Evolutionary conservation across 2,888 invertebrate species (phyloP).

Genomic region (Ischnura elegans): DNA sequence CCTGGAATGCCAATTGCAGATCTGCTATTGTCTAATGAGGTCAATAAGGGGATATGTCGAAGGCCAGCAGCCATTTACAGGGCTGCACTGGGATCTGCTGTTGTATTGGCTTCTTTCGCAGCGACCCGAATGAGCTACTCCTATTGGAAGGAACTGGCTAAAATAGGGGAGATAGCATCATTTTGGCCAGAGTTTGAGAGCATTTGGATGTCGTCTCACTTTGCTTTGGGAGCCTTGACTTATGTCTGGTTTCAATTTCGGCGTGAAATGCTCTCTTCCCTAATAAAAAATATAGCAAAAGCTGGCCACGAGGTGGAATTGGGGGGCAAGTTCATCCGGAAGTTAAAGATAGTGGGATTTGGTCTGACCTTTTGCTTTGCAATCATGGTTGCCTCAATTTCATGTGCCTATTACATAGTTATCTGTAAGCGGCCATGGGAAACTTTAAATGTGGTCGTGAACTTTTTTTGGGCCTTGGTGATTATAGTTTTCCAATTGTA

Average conservation of each 20-base stretch:
- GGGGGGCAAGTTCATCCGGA: neutral
- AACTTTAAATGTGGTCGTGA: neutral
- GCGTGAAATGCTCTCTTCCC: neutral
- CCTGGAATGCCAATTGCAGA: neutral
- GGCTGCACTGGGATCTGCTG: neutral
- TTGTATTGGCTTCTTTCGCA: neutral
- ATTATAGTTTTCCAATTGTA: neutral
- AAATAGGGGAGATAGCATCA: neutral
- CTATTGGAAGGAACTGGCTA: neutral
- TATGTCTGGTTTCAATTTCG: neutral
- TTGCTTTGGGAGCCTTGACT: neutral
- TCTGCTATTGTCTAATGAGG: neutral
- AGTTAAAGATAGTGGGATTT: neutral
- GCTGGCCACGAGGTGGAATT: neutral
- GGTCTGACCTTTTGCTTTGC: neutral
- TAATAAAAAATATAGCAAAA: neutral
- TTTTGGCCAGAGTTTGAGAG: neutral
- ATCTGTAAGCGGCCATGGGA: neutral
- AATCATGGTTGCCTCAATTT: neutral
- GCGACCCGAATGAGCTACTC: neutral
- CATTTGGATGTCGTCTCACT: neutral
- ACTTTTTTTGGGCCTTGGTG: neutral
- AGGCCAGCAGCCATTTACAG: neutral
- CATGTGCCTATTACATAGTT: neutral
- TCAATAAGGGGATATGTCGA: neutral